Conservation (phyloP, 2,888 invertebrate species). For the Nephrotoma guestfalica region DNA sequence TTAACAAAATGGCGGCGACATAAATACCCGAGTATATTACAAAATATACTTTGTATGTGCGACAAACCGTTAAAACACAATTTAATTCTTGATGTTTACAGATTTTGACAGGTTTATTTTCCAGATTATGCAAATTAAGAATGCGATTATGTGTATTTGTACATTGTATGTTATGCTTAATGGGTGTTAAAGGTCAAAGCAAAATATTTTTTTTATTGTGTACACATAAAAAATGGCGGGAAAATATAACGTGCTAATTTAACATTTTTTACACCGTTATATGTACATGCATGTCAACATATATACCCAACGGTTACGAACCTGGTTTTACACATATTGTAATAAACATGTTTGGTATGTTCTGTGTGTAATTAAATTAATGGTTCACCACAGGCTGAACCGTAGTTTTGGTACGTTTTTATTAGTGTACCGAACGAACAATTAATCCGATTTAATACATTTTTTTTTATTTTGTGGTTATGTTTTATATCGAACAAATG, state of each 20-base stretch:
- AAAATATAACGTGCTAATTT: neutral
- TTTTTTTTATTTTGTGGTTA: neutral
- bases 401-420: neutral
- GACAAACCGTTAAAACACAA: neutral
- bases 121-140: neutral
- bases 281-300: neutral
- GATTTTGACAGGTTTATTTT: neutral
- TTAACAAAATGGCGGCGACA: neutral
- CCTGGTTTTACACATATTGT: too few species aligned
- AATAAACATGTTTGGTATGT: too few species aligned
- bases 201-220: neutral
- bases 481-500: neutral
- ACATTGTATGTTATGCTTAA: neutral
- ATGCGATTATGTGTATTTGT: neutral
- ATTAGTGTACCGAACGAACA: neutral
- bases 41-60: neutral
- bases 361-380: neutral
- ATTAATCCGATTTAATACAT: neutral
- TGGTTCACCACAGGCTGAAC: neutral
- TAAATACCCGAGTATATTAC: neutral
- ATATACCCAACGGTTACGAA: neutral
- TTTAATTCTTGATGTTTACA: neutral
- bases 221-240: neutral
- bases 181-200: neutral
- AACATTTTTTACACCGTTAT: neutral